Evolutionary conservation across 2,797 vertebrate genomes (phyloP).

Genomic region (Pangasius macronema): DNA sequence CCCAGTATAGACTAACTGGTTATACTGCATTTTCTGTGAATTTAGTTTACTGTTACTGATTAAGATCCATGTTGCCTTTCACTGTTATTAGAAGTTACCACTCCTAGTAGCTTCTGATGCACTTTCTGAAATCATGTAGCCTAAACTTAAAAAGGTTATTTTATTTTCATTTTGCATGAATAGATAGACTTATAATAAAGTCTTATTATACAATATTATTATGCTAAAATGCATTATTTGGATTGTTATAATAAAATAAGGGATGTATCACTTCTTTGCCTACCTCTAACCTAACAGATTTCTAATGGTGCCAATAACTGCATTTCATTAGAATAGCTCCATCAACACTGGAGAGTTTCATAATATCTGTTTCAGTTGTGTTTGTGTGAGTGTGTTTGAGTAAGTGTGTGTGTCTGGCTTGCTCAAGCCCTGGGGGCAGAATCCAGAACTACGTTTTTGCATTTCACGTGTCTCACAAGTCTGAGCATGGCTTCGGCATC

Average conservation of each 20-base stretch:
- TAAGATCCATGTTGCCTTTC: not conserved
- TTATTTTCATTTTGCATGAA: not conserved
- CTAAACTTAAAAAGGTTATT: not conserved
- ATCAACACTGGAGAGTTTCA: constrained; percentile 17
- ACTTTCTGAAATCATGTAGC: not conserved
- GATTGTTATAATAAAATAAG: not conserved
- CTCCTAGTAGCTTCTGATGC: not conserved
- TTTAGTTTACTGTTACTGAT: not conserved
- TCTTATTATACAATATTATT: not conserved
- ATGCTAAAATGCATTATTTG: not conserved
- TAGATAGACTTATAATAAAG: too few relatives aligned
- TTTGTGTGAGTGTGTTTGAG: not conserved
- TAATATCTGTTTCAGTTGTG: constrained; percentile 37
- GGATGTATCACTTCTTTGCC: not conserved
- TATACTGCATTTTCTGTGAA: not conserved
- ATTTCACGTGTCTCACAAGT: constrained; percentile 75
- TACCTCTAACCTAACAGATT: not conserved
- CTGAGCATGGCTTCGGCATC: constrained; percentile 74
- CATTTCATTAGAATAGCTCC: constrained; percentile 2
- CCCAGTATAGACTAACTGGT: not conserved
- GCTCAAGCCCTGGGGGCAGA: constrained; percentile 62
- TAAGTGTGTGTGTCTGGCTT: constrained; percentile 47
- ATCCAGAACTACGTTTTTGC: constrained; percentile 73
- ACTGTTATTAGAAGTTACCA: not conserved
- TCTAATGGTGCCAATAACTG: not conserved